These are phyloP conservation scores for Melanostoma mellinum DNA, from an alignment of 2,888 invertebrate species.

Conservation along the genomic window DNA sequence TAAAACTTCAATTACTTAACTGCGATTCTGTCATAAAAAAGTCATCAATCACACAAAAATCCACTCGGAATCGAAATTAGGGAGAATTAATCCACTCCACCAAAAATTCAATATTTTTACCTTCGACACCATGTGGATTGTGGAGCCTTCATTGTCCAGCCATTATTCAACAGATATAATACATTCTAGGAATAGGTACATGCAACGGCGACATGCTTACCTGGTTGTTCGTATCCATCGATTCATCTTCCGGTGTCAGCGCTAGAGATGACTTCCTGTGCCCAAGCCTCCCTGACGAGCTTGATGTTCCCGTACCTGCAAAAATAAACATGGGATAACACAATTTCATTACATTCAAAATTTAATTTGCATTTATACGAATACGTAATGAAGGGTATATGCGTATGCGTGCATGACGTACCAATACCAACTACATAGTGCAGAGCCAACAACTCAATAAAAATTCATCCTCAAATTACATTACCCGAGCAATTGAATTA, in stretches of 20 bases:
- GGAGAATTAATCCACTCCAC: too few relatives aligned
- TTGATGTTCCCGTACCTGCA: constrained; percentile 82
- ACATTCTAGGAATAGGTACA: constrained; percentile 12
- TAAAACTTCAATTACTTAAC: too few relatives aligned
- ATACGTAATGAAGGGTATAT: not conserved
- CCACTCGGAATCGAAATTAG: too few relatives aligned
- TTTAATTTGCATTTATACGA: constrained; percentile 51
- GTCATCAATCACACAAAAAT: too few relatives aligned
- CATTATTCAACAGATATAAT: not conserved
- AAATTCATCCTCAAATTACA: constrained; percentile 54
- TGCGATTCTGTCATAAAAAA: too few relatives aligned
- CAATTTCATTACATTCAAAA: constrained; percentile 57
- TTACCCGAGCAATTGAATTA: constrained; percentile 60
- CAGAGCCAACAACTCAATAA: constrained; percentile 14
- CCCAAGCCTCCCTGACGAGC: constrained; percentile 84
- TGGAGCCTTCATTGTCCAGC: not conserved
- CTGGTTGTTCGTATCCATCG: constrained; percentile 86
- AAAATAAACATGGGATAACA: constrained; percentile 56
- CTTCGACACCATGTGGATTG: too few relatives aligned
- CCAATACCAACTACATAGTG: constrained; percentile 2
- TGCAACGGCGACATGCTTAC: constrained; percentile 81
- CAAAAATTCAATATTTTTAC: too few relatives aligned
- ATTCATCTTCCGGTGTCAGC: constrained; percentile 88
- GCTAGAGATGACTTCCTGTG: constrained; percentile 87
- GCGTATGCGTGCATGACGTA: not conserved